Conservation (phyloP, 2,888 invertebrate species). For the Amphipoea lucens region DNA sequence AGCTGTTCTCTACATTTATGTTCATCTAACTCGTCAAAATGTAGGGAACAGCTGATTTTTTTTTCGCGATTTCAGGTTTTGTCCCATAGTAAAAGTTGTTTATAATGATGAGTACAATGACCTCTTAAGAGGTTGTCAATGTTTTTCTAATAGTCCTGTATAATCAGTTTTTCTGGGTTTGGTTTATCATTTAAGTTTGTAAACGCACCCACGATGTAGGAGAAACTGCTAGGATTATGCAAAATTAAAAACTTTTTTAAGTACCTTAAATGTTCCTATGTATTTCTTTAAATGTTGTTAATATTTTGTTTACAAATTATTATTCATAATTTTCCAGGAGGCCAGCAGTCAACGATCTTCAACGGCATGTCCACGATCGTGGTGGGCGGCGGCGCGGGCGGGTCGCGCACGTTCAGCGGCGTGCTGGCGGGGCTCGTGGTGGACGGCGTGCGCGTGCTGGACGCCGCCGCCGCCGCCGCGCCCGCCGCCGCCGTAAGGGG, state of each 20-base stretch:
- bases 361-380: constrained; percentile 97
- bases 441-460: constrained; percentile 95
- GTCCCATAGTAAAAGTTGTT: no score
- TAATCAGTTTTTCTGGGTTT: neutral
- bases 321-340: constrained; percentile 90
- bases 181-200: neutral
- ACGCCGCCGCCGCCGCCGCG: constrained; percentile 96
- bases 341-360: constrained; percentile 96
- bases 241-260: neutral
- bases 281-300: neutral
- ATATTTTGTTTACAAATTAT: neutral
- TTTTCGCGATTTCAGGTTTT: no score
- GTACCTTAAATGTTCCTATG: neutral
- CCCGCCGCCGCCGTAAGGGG: constrained; percentile 94
- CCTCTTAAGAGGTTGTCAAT: no score
- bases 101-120: no score
- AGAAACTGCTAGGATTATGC: neutral
- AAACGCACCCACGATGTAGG: neutral
- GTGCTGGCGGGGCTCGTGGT: constrained; percentile 97
- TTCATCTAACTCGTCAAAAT: no score
- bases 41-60: no score
- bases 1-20: no score
- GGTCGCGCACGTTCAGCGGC: constrained; percentile 95
- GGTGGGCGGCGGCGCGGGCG: constrained; percentile 94
- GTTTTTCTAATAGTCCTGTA: no score